Base-by-base conservation (phyloP, 1,140 invertebrate species). In the Mactra quadrangularis region DNA sequence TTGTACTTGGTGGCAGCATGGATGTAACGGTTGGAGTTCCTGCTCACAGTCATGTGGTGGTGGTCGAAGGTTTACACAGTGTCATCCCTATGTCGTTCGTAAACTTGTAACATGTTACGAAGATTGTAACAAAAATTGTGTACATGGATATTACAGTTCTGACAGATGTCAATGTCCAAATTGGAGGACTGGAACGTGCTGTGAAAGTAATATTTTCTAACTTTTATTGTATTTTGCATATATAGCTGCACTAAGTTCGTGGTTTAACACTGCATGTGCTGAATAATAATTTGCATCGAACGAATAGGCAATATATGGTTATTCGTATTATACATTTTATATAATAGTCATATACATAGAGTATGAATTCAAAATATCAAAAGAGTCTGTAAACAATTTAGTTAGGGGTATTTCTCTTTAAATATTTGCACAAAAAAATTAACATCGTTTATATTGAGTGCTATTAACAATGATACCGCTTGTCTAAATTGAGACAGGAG, bases 1-100 rank as follows among this genome's bases (percentile, higher is more conserved):
- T 41, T 7, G 15, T 7, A 6, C 38, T 6, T 7, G 15, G 6
- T 7, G 6, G 6, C 15, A 41, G 6, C 38, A 6, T 7, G 6
- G 15, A 7, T 41, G 38, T 41, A 15, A 41, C 6, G 15, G 38
- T 29, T 64, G 60, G 60, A 31, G 60, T 31, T 64, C 60, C 11
- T 64, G 60, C 31, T 64, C 60, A 38, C 2, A 15, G 33, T n/a
- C 33, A 35, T 64, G 60, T 25, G 60, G 60, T 35, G 60, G 31
- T 38, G 60, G 60, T 2, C 15, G 11, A 45, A 29, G 22, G 7
- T n/a, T 7, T 7, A 64, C 29, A 64, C 1, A 3, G 2, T 6
- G 60, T 13, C 19, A 22, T 9, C 7, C 13, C 2, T 17, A 33
- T 38, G 60, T 25, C 4, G 33, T 1, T 2, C 1, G 17, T 25